Base-by-base conservation (phyloP, 1,140 invertebrate genomes). In the Drosophila seguyi region DNA sequence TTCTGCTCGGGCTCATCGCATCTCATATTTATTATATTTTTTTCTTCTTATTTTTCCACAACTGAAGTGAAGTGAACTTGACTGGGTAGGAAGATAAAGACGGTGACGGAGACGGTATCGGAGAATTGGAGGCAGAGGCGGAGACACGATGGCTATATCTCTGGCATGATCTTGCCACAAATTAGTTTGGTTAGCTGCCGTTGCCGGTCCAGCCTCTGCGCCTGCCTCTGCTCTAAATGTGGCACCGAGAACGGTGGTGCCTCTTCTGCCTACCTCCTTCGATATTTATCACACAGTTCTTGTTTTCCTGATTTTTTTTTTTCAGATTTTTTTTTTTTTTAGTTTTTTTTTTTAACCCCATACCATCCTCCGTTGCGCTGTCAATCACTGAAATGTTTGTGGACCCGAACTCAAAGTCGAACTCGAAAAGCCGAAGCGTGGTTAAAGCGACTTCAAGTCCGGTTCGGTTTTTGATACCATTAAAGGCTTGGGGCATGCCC, bases 171-270 rank as follows among this genome's bases (percentile, higher is more conserved):
- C 84, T 90, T 88, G 74, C 84, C 85, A 88, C 84, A 88, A 88
- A 90, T 88, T 90, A 88, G 84, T 88, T 88, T 90, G 84, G 84
- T 87, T 88, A 88, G 85, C 84, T 88, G 84, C 84, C 65, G 84
- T 83, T 87, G 50, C 50, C 10, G 79, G 52, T 61, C 25, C 34
- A 20, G 38, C 22, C 25, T 14, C 44, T 16, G 44, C 61, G 52
- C 39, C 42, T 61, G 50, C 2, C 13, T 10, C 31, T 79, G 59
- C 75, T 77, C 75, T 77, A 77, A 77, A 77, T 77, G 75, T 77
- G 74, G 75, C 75, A 77, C 75, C 67, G 69, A 31, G 73, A 52
- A 74, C 53, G 67, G 29, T 36, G 47, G n/a, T n/a, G n/a, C n/a
- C n/a, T n/a, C 11, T 5, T 27, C 45, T 36, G 14, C 53, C 4